Conservation (phyloP, 1,140 invertebrate genomes). For the Cataglyphis hispanica region DNA sequence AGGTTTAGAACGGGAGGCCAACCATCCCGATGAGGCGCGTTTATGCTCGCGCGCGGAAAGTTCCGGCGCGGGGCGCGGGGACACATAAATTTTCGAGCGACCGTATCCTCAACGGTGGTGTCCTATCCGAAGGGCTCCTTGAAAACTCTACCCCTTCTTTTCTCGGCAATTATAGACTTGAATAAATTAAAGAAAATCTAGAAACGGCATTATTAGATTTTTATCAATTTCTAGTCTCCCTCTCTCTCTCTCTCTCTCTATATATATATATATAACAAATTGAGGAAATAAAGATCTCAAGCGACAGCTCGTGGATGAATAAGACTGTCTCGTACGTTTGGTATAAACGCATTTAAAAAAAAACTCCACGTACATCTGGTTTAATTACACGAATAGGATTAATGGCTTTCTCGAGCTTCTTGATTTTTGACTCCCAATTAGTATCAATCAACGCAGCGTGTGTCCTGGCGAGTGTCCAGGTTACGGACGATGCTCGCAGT, state of each 20-base stretch:
- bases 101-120: not conserved
- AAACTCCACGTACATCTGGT: conserved; percentile 27
- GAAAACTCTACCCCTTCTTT: not conserved
- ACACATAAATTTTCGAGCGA: conserved; percentile 39
- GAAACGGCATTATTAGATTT: not conserved
- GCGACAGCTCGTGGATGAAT: not conserved
- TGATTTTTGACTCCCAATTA: conserved; percentile 46
- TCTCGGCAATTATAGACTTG: not conserved
- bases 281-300: not conserved
- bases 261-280: not conserved
- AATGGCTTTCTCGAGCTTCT: conserved; percentile 24
- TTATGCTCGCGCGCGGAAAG: conserved; percentile 53
- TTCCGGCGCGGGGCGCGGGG: conserved; percentile 47
- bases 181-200: not conserved
- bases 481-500: not conserved
- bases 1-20: conserved; percentile 40
- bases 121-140: not conserved
- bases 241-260: not conserved
- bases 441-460: conserved; percentile 54
- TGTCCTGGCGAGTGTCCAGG: conserved; percentile 61
- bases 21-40: conserved; percentile 27
- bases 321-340: not conserved
- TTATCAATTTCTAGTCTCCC: not conserved
- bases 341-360: not conserved
- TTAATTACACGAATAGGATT: conserved; percentile 38